Base-by-base conservation (phyloP, 2,113 vertebrate genomes). In the Grallaria varia region DNA sequence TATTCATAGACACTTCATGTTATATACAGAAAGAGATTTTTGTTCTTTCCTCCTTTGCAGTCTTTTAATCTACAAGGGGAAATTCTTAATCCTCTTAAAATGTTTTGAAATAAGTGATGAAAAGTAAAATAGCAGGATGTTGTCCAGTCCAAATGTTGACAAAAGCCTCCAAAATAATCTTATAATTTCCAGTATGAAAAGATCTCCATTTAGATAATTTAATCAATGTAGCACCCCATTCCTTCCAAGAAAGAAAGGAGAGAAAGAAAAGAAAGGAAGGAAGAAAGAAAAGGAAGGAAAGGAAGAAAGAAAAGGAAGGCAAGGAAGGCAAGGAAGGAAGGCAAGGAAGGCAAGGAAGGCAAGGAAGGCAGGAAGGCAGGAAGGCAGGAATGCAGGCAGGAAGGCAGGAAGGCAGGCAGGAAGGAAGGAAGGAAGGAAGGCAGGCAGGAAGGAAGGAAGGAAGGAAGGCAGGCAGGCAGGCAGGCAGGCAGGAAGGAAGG, bases 191-290 rank as follows among this genome's bases (percentile, higher is more conserved):
- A n/a, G 6, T 20, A 31, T 18, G 37, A 80, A 35, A 37, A 21
- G 11, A 37, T 33, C 10, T 39, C 39, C 0, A 10, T 55, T 66
- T 37, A 66, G 8, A n/a, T 3, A 37, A 58, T 63, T 58, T 28
- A 66, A 47, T n/a, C 25, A 75, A 18, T 6, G 1, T 6, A 67
- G 12, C 8, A 33, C 0, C 2, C 4, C 20, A n/a, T 7, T 44
- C 4, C 28, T 11, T 8, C 3, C 58, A 25, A 8, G 12, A 18
- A 27, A 14, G 2, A 18, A 3, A 30, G n/a, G n/a, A n/a, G n/a
- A 47, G 4, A 23, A 23, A 47, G 12, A 8, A 13, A 47, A 23
- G 22, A 47, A 47, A 22, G 45, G 22, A 47, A 47, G 4, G 23
- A 47, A 47, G 4, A 23, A 23, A 47, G 12, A 8, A 22, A 47